Percentiles rank a stretch among this genome's conserved stretches.
Evolutionary conservation across 2,113 vertebrate species (phyloP).

Genomic region (Nycticorax nycticorax): DNA sequence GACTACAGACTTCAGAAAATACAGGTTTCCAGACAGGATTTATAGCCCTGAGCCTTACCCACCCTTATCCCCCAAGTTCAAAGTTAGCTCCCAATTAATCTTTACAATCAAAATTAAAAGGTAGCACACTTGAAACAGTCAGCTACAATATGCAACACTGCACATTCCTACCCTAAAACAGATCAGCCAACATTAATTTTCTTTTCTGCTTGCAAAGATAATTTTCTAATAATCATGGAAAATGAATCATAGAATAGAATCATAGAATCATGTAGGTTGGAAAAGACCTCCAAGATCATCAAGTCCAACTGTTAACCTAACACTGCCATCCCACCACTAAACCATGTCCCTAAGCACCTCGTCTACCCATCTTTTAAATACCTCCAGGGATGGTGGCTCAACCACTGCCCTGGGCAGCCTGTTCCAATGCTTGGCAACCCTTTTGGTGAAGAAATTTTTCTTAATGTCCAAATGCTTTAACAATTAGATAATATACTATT

Average conservation of each 20-base stretch:
- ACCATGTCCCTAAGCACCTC: too few species aligned
- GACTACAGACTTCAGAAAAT: not conserved
- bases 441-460: too few species aligned
- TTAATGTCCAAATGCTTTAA: not conserved
- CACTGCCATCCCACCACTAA: too few species aligned
- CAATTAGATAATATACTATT: not conserved
- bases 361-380: too few species aligned
- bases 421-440: too few species aligned
- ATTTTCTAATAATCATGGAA: not conserved
- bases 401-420: too few species aligned
- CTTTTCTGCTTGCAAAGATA: not conserved
- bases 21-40: not conserved
- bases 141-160: not conserved
- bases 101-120: not conserved
- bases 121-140: not conserved
- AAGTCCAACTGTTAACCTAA: too few species aligned
- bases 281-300: too few species aligned
- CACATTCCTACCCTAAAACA: not conserved
- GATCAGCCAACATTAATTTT: not conserved
- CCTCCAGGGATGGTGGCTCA: too few species aligned
- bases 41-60: not conserved
- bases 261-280: too few species aligned
- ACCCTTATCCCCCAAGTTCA: not conserved
- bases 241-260: not conserved
- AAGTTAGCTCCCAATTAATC: not conserved